Evolutionary conservation across 2,888 invertebrate species (phyloP).

Genomic region (Lasioglossum zephyrum): DNA sequence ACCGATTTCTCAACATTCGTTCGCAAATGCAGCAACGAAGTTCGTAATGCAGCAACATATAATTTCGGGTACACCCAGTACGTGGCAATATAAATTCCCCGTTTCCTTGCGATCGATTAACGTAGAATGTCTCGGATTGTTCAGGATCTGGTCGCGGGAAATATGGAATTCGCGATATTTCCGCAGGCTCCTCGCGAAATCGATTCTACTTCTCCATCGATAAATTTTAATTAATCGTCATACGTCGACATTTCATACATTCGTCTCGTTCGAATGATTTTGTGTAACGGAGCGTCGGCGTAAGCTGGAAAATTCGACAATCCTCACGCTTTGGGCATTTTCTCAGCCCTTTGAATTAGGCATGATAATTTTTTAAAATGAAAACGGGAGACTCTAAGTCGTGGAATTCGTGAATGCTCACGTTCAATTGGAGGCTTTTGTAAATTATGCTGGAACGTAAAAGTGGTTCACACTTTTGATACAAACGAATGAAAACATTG

Average conservation of each 20-base stretch:
- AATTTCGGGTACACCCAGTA: neutral
- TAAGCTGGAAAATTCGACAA: slow-evolving; percentile 43
- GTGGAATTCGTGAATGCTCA: slow-evolving; percentile 38
- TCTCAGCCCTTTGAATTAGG: slow-evolving; percentile 21
- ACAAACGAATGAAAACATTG: neutral
- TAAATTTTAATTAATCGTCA: slow-evolving; percentile 6
- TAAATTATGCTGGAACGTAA: slow-evolving; percentile 23
- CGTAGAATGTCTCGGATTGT: slow-evolving; percentile 21
- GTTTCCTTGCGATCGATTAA: slow-evolving; percentile 7
- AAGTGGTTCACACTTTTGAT: neutral
- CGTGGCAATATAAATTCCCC: slow-evolving; percentile 40
- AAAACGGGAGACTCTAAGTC: slow-evolving; percentile 36
- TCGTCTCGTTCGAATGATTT: slow-evolving; percentile 29
- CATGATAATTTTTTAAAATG: neutral
- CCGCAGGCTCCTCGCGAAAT: neutral
- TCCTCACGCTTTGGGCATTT: slow-evolving; percentile 46
- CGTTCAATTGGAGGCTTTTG: slow-evolving; percentile 26
- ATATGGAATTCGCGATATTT: slow-evolving; percentile 23
- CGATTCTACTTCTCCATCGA: neutral
- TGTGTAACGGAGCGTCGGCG: neutral
- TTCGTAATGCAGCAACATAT: neutral
- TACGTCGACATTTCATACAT: slow-evolving; percentile 31
- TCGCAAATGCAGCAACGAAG: neutral
- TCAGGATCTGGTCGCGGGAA: neutral
- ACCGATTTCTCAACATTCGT: neutral